phyloP scores from a whole-genome alignment of 35 echinoderm and acorn worm genomes.

The Acanthaster planci region DNA sequence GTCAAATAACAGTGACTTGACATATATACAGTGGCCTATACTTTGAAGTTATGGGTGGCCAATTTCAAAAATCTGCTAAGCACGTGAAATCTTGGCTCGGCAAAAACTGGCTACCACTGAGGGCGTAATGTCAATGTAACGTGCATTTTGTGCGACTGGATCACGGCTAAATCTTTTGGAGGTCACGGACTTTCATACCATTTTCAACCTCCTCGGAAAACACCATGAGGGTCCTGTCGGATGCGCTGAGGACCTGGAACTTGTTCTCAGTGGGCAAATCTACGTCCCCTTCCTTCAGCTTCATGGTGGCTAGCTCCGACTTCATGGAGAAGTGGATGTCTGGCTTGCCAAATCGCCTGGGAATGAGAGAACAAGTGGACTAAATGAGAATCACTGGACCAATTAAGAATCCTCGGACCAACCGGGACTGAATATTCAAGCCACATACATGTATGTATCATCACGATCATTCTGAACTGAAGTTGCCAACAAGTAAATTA shows the following conservation, averaged over 20 bases:
- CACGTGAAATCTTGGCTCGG: background rate
- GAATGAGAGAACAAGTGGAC: background rate
- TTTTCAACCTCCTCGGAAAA: conserved; percentile 46
- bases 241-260: conserved; percentile 65
- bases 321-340: conserved; percentile 74
- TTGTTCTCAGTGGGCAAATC: conserved; percentile 67
- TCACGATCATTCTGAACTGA: too few relatives aligned
- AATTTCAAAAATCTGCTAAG: too few relatives aligned
- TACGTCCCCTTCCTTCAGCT: conserved; percentile 42
- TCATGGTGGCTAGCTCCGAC: conserved; percentile 37
- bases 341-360: conserved; percentile 72
- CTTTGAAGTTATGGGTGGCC: too few relatives aligned
- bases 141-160: background rate
- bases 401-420: background rate
- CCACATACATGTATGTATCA: too few relatives aligned
- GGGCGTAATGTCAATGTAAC: background rate
- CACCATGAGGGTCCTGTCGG: conserved; percentile 49
- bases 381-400: background rate
- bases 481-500: too few relatives aligned
- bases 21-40: too few relatives aligned
- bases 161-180: background rate
- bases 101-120: background rate
- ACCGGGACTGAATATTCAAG: background rate
- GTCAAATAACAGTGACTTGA: too few relatives aligned
- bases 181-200: background rate